phyloP scores from a whole-genome alignment of 2,113 vertebrate genomes.

The Strix aluco region DNA sequence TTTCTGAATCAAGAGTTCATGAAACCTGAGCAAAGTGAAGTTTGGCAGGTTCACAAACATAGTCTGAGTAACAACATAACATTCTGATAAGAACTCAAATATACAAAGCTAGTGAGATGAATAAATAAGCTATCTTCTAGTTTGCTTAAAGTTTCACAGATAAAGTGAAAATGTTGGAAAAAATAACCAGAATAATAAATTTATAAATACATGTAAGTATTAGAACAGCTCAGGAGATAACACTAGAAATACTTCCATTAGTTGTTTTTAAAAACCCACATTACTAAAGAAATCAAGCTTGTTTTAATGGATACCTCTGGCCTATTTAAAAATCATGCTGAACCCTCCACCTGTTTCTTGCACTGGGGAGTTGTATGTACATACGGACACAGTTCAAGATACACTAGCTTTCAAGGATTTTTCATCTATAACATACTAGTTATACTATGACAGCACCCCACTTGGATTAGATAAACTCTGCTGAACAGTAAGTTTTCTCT shows the following conservation, averaged over 20 bases:
- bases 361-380: rapidly evolving
- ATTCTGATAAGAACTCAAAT: background rate
- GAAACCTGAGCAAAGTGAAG: background rate
- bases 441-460: background rate
- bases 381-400: background rate
- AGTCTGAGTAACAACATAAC: background rate
- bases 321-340: background rate
- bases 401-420: background rate
- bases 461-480: background rate
- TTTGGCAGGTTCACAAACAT: background rate
- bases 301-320: background rate
- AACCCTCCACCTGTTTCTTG: background rate
- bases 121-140: background rate
- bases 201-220: background rate
- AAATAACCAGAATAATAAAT: background rate
- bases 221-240: background rate
- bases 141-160: background rate
- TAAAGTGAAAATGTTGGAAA: background rate
- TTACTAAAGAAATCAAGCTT: background rate
- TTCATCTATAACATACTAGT: background rate
- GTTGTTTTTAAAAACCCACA: background rate
- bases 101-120: background rate
- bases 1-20: background rate
- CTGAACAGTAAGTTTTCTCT: background rate
- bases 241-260: background rate